A percentile compares a stretch with the other conserved stretches of the same genome.
phyloP scores from a whole-genome alignment of 2,888 invertebrate genomes.

The Galerucella calmariensis region DNA sequence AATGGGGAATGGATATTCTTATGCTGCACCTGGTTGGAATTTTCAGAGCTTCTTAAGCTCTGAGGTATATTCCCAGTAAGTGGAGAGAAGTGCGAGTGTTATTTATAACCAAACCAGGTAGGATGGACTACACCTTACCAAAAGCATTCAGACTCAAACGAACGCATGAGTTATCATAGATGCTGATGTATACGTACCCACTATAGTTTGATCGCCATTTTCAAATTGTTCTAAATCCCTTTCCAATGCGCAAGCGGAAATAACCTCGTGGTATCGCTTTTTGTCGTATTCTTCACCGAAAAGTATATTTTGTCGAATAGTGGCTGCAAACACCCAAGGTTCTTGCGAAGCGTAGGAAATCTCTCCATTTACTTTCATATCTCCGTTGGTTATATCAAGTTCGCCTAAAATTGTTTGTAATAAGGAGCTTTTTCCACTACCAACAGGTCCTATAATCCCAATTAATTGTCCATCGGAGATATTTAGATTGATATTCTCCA shows the following conservation, averaged over 20 bases:
- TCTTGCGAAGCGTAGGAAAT: conserved; percentile 85
- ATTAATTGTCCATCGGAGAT: conserved; percentile 63
- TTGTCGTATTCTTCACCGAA: conserved; percentile 78
- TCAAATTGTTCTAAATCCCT: conserved; percentile 80
- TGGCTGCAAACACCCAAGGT: conserved; percentile 84
- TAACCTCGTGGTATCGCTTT: conserved; percentile 70
- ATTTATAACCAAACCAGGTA: no score
- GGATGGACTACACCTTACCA: no score
- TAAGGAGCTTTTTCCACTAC: conserved; percentile 52
- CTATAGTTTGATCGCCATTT: conserved; percentile 78
- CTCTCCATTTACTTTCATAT: conserved; percentile 72
- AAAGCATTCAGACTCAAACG: no score
- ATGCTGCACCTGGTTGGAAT: no score
- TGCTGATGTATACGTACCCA: conserved; percentile 66
- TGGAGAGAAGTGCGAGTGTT: no score
- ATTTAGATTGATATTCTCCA: conserved; percentile 57
- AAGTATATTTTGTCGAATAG: conserved; percentile 84
- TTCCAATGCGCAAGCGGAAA: conserved; percentile 75
- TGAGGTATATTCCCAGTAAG: no score
- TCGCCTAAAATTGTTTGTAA: conserved; percentile 77
- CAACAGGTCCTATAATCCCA: conserved; percentile 70
- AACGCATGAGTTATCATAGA: no score
- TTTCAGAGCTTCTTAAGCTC: no score
- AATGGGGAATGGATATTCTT: no score
- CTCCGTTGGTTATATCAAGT: conserved; percentile 70